Percentiles rank a stretch among this genome's conserved stretches.
phyloP scores from a whole-genome alignment of 64 coral and sea anemone genomes.

The Anthopleura sola region DNA sequence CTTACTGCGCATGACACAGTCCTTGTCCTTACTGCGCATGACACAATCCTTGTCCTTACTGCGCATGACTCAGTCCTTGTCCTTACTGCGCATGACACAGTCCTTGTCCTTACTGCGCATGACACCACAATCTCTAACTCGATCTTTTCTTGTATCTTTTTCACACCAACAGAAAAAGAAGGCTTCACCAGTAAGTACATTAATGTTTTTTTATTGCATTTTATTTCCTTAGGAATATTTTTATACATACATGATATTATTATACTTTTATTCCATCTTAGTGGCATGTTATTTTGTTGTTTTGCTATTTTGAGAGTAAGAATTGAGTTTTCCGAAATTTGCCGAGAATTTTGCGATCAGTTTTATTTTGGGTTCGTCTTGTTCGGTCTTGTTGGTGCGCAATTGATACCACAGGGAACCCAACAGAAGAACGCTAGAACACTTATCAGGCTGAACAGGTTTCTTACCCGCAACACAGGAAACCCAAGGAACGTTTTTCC shows the following conservation, averaged over 20 bases:
- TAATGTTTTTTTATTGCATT: background rate
- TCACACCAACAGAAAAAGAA: constrained; percentile 11
- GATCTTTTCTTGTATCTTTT: background rate
- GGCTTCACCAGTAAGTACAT: constrained; percentile 17
- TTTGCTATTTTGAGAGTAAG: no score
- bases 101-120: background rate
- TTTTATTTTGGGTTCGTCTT: background rate
- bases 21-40: no score
- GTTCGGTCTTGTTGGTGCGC: no score
- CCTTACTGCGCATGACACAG: no score
- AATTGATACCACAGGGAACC: background rate
- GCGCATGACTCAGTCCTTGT: no score
- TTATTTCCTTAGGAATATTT: background rate
- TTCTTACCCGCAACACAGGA: constrained; percentile 1
- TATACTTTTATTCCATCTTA: no score
- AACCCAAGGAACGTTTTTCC: constrained; percentile 30
- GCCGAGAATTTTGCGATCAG: background rate
- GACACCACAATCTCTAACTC: background rate
- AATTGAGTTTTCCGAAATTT: background rate
- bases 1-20: no score
- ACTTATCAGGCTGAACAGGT: constrained; percentile 1
- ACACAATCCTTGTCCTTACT: no score
- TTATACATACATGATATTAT: no score
- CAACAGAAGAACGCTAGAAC: constrained; percentile 15
- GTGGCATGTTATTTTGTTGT: no score